Percentiles rank a stretch among this genome's conserved stretches.
Evolutionary conservation across 1,140 invertebrate species (phyloP).

Genomic region (Calliopsis andreniformis): DNA sequence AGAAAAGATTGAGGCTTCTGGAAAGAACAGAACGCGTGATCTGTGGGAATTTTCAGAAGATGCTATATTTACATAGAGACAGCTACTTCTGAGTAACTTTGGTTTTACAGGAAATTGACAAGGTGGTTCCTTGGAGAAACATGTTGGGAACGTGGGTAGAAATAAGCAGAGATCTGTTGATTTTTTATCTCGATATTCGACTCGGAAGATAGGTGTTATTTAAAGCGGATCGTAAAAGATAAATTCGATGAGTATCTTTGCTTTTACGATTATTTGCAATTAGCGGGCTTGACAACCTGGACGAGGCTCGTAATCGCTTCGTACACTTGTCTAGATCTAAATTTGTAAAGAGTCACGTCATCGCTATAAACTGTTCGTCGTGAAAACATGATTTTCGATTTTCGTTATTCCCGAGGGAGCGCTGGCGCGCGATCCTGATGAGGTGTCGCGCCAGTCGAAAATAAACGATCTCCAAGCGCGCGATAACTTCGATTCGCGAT

Average conservation of each 20-base stretch:
- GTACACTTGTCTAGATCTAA: constrained; percentile 53
- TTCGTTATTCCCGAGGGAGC: background rate
- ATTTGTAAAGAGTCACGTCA: constrained; percentile 65
- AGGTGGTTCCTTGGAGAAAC: constrained; percentile 5
- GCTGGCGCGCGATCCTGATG: background rate
- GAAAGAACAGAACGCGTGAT: background rate
- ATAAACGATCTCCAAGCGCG: background rate
- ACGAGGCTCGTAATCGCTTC: constrained; percentile 20
- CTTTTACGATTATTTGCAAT: background rate
- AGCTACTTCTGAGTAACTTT: too few relatives aligned
- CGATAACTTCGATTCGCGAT: background rate
- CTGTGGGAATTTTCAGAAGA: background rate
- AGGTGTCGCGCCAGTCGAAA: background rate
- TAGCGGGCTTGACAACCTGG: constrained; percentile 33
- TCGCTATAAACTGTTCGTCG: constrained; percentile 63
- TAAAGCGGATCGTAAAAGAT: background rate
- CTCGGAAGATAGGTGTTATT: background rate
- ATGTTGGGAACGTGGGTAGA: background rate
- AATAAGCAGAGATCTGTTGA: background rate
- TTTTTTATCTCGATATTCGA: background rate
- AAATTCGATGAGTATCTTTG: background rate
- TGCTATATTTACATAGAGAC: too few relatives aligned
- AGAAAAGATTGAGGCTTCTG: background rate
- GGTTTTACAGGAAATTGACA: background rate
- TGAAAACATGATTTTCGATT: constrained; percentile 55